Evolutionary conservation across 1,140 invertebrate genomes (phyloP), one percentile per base, ranked within the genome.

Genomic region (Oscheius sp.): DNA sequence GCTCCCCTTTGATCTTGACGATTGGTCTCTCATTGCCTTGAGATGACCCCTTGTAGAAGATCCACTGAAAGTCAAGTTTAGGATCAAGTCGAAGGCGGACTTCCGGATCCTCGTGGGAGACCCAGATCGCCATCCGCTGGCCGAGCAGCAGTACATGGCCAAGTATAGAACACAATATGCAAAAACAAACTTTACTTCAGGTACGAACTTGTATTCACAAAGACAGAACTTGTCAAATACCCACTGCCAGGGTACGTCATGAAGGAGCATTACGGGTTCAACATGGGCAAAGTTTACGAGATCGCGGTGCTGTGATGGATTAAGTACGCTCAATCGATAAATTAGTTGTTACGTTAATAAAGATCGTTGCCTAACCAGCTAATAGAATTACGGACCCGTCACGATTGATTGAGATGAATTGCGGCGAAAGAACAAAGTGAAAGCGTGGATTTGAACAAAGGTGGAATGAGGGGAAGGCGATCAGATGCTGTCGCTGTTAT

Each of bases 191-290:
- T 36, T 32, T 63, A 18, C 61, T 68, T 31, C 66, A 74, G 72
- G 49, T 74, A 74, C 55, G 34, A 35, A 35, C 46, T 34, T 1
- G 31, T 55, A 35, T 68, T 67, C 59, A 68, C 36, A 4, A 58
- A 68, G 35, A 67, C 4, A 1, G 28, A 38, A 38, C 4, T 73
- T 15, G 71, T 36, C 2, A 52, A 66, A 31, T 74, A 66, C 32
- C 32, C 65, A 2, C 62, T 74, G n/a, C 72, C 72, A 13, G 72
- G 55, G 34, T 74, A 74, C 29, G 66, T 74, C 3, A 74, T 67
- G 18, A 58, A 46, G 36, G 72, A 74, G 31, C 72, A 74, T 62
- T 74, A 74, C 34, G 72, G 72, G 1, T 74, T 74, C 26, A 74
- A 67, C 38, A 52, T 64, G 34, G 65, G 64, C 15, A 66, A 74